Evolutionary conservation across 1,140 invertebrate genomes (phyloP).

Genomic region (Neodiprion virginianus): DNA sequence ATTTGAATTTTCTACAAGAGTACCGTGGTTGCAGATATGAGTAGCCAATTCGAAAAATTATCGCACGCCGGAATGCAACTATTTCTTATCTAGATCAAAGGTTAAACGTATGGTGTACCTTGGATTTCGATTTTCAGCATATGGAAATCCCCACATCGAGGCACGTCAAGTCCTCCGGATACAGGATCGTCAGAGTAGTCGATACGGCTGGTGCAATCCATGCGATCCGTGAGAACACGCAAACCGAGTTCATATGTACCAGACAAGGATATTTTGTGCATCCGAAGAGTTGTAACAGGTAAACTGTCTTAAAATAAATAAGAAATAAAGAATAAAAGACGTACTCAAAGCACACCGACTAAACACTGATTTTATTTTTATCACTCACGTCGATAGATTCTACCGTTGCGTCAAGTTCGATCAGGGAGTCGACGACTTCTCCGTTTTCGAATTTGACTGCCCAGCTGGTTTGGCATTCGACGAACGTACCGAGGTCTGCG

Average conservation of each 20-base stretch:
- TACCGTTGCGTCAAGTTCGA: constrained; percentile 86
- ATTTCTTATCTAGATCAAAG: too few relatives aligned
- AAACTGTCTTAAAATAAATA: constrained; percentile 22
- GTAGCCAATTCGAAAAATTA: too few relatives aligned
- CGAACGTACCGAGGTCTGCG: constrained; percentile 79
- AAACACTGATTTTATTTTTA: background rate
- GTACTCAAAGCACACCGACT: background rate
- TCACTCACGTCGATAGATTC: constrained; percentile 61
- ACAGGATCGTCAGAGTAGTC: constrained; percentile 75
- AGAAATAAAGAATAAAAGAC: constrained; percentile 15
- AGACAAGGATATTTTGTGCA: constrained; percentile 83
- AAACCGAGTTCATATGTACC: constrained; percentile 77
- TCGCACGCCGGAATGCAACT: too few relatives aligned
- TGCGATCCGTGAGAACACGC: constrained; percentile 72
- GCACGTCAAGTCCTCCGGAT: constrained; percentile 73
- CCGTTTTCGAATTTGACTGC: constrained; percentile 85
- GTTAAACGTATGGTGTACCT: too few relatives aligned
- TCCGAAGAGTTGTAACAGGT: constrained; percentile 76
- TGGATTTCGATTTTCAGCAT: background rate
- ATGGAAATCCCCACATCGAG: constrained; percentile 48
- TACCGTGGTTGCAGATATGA: too few relatives aligned
- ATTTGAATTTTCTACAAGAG: too few relatives aligned
- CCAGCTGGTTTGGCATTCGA: constrained; percentile 83
- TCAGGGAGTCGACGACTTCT: constrained; percentile 75
- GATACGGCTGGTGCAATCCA: constrained; percentile 76